Percentiles rank a stretch among this genome's conserved stretches.
phyloP scores from a whole-genome alignment of 2,113 vertebrate species.

The Nestor notabilis region DNA sequence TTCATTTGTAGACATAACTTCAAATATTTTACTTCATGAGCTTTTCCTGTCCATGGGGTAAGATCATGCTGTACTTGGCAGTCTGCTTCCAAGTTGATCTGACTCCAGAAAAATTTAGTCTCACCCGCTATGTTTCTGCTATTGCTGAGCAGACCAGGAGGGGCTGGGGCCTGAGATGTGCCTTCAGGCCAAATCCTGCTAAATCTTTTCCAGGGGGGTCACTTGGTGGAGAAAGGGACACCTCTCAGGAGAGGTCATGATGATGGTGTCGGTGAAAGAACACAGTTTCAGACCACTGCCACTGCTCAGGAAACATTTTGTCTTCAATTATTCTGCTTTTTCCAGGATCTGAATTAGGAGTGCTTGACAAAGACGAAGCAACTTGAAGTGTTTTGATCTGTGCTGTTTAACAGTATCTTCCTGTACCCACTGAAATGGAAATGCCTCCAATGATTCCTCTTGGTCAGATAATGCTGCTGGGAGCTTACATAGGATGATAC shows the following conservation, averaged over 20 bases:
- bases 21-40: not conserved
- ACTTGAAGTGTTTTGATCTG: not conserved
- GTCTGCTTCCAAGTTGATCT: not conserved
- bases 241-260: not conserved
- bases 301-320: not conserved
- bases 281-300: not conserved
- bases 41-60: not conserved
- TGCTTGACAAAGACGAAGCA: not conserved
- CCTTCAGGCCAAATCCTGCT: not conserved
- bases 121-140: not conserved
- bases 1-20: not conserved
- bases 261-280: not conserved
- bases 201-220: not conserved
- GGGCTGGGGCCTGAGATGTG: accelerated
- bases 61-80: not conserved
- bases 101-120: not conserved
- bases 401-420: not conserved
- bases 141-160: not conserved
- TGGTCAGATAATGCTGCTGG: not conserved
- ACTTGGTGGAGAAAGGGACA: not conserved
- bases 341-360: not conserved
- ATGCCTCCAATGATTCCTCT: not conserved
- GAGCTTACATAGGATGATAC: not conserved
- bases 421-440: not conserved
- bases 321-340: not conserved